Base-by-base conservation (phyloP, 2,113 vertebrate species). In the Gallinago media region DNA sequence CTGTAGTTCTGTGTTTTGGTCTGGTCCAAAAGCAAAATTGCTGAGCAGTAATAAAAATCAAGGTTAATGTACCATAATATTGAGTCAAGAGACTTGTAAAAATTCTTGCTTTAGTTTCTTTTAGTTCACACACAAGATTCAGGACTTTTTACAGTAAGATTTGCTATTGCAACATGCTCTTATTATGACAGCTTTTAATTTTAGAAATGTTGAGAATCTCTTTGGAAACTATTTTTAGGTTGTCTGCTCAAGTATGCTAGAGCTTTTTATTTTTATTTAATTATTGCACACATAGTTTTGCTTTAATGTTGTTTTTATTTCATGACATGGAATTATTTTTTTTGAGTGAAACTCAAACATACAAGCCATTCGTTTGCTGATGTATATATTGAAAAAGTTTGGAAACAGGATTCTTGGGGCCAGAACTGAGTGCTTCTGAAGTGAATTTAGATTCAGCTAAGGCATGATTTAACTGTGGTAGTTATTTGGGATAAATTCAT, bases 31-130 rank as follows among this genome's bases (percentile, higher is more conserved):
- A 88, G 63, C 70, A 92, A 94, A 89, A 92, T 73, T 73, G 78
- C 58, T 70, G 65, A 92, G 72, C 0, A 0, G 86, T 77, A 88
- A 81, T 92, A 90, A 94, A 97, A 96, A 86, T 71, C 94, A 96
- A 94, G 65, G 79, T 95, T 96, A 94, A 95, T 89, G 91, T 71
- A 78, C 75, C 95, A 75, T 96, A 93, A 88, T 96, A 94, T 89
- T 86, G 91, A 94, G 82, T 67, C 90, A 84, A 95, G 88, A 59
- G 83, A 86, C 94, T 94, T 96, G 82, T 94, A 94, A 94, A 96
- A 97, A 94, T 93, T 91, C 96, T 88, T 95, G 44, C 34, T 83
- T 92, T 80, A 71, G 59, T 90, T 94, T 91, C 32, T 91, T 66
- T 78, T 89, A 81, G 89, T 89, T 96, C 86, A 80, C 68, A 92